Percentiles rank a stretch among this genome's conserved stretches.
phyloP scores from a whole-genome alignment of 2,888 invertebrate genomes.

The Eucera pruinosa region DNA sequence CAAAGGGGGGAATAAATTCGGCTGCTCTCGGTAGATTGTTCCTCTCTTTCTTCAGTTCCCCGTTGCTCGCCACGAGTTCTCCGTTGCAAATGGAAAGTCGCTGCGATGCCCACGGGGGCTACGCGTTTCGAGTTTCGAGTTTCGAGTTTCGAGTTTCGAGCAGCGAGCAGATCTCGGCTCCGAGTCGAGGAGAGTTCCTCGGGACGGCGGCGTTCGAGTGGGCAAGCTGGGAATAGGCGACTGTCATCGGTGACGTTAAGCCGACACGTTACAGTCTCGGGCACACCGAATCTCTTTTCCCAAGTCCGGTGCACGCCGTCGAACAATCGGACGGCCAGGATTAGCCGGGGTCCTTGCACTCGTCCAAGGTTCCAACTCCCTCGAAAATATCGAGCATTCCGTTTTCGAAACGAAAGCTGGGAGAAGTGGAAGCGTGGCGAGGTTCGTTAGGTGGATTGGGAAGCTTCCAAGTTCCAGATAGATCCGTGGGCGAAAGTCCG shows the following conservation, averaged over 20 bases:
- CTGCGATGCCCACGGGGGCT: too few relatives aligned
- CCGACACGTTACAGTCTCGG: constrained; percentile 73
- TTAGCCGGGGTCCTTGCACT: constrained; percentile 43
- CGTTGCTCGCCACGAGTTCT: too few relatives aligned
- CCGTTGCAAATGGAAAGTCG: too few relatives aligned
- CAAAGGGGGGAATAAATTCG: constrained; percentile 70
- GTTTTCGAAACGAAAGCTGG: too few relatives aligned
- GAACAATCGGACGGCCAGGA: constrained; percentile 53
- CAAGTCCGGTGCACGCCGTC: constrained; percentile 17
- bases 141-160: too few relatives aligned
- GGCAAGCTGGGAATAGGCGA: constrained; percentile 64
- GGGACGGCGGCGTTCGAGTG: background rate
- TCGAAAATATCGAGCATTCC: background rate
- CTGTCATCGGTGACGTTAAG: constrained; percentile 74
- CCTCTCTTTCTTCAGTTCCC: background rate
- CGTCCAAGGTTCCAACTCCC: constrained; percentile 11
- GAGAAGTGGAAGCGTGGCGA: too few relatives aligned
- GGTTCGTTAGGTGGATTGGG: too few relatives aligned
- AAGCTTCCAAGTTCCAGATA: too few relatives aligned
- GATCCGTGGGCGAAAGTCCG: too few relatives aligned
- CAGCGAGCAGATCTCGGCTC: too few relatives aligned
- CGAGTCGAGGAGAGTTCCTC: too few relatives aligned
- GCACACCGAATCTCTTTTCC: constrained; percentile 52
- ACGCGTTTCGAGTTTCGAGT: too few relatives aligned
- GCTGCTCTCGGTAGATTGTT: background rate